These are phyloP conservation scores for Anthrax anthrax DNA, from an alignment of 2,888 invertebrate genomes.

Conservation along the genomic window DNA sequence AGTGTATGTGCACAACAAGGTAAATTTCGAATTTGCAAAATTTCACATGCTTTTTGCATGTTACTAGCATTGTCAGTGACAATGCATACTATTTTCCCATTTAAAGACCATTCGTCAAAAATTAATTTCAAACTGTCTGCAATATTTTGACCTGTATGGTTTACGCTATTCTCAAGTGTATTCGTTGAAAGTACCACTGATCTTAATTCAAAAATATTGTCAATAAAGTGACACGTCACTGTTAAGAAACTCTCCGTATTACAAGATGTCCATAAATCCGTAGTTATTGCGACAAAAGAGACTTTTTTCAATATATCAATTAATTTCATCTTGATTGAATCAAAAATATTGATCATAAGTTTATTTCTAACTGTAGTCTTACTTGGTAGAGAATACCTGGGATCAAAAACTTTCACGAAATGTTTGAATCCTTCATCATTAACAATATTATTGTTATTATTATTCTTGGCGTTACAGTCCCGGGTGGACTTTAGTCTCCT, in stretches of 20 bases:
- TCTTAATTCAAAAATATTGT: not conserved
- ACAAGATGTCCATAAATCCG: constrained; percentile 16
- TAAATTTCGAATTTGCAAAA: too few species aligned
- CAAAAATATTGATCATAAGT: not conserved
- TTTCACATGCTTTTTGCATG: too few species aligned
- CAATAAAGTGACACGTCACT: constrained; percentile 1
- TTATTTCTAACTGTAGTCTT: constrained; percentile 16
- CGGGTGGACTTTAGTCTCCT: too few species aligned
- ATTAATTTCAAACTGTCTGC: not conserved
- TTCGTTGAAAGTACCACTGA: not conserved
- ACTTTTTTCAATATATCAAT: constrained; percentile 9
- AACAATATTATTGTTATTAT: too few species aligned
- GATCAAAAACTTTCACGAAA: constrained; percentile 17
- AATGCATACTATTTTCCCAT: too few species aligned
- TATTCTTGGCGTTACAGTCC: too few species aligned
- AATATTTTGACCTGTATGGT: not conserved
- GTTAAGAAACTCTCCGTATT: not conserved
- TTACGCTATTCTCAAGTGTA: not conserved
- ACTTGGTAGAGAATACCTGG: constrained; percentile 17
- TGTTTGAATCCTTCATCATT: constrained; percentile 20
- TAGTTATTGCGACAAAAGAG: constrained; percentile 13
- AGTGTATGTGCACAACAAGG: too few species aligned
- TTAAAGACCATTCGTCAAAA: too few species aligned
- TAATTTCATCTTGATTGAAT: constrained; percentile 12
- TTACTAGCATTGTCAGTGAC: too few species aligned